Conservation (phyloP, 2,888 invertebrate species). For the Augiades crinisus region DNA sequence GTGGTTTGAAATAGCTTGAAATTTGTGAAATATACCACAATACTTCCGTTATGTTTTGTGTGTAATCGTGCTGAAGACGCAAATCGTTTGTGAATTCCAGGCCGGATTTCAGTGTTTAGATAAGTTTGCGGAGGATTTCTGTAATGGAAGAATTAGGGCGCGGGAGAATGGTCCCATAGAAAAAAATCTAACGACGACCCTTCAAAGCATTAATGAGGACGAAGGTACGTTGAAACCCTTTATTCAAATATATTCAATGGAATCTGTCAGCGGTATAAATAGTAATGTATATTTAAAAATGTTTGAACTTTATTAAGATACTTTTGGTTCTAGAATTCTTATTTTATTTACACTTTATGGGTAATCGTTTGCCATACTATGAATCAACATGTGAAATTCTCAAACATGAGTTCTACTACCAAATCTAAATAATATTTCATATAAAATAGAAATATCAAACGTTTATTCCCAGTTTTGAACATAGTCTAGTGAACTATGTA, state of each 20-base stretch:
- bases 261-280: too few species aligned
- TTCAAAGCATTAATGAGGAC: slow-evolving; percentile 68
- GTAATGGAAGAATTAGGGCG: slow-evolving; percentile 47
- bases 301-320: too few species aligned
- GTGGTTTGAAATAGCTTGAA: not conserved
- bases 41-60: not conserved
- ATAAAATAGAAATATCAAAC: too few species aligned
- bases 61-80: slow-evolving; percentile 26
- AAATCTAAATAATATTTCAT: too few species aligned
- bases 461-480: too few species aligned
- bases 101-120: slow-evolving; percentile 52
- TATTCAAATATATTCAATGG: not conserved
- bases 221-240: slow-evolving; percentile 47
- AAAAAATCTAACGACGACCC: slow-evolving; percentile 50
- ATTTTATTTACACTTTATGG: too few species aligned
- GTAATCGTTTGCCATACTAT: too few species aligned
- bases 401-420: too few species aligned
- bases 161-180: slow-evolving; percentile 55
- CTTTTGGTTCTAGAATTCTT: too few species aligned
- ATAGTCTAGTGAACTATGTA: too few species aligned
- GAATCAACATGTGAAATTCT: too few species aligned
- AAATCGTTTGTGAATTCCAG: slow-evolving; percentile 43
- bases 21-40: not conserved
- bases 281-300: too few species aligned
- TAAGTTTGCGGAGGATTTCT: slow-evolving; percentile 60